These are phyloP conservation scores for Lasioglossum villosulum DNA, from an alignment of 2,888 invertebrate genomes.

Conservation along the genomic window DNA sequence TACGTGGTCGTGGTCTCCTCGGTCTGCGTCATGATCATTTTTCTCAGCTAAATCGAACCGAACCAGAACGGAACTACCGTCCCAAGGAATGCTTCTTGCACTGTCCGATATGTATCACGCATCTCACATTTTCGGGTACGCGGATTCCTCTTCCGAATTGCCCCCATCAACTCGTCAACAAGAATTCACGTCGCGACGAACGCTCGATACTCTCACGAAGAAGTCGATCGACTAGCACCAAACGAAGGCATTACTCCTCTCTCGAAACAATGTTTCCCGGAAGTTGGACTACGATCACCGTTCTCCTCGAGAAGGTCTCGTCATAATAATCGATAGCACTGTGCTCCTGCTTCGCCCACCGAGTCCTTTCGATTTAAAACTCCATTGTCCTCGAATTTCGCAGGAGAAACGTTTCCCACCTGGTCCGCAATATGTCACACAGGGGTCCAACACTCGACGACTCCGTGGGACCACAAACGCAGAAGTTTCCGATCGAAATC, in stretches of 20 bases:
- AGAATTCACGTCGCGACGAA: neutral
- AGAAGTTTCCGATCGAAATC: neutral
- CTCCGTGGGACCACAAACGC: neutral
- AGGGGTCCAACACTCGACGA: neutral
- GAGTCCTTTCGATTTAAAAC: neutral
- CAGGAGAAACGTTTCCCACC: neutral
- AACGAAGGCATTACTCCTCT: neutral
- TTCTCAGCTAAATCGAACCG: neutral
- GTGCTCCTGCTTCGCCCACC: neutral
- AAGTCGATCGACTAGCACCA: neutral
- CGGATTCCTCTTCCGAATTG: neutral
- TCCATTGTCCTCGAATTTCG: neutral
- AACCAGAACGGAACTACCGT: slow-evolving; percentile 18
- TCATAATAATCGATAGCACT: neutral
- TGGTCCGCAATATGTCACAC: neutral
- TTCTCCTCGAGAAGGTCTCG: neutral
- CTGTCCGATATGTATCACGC: slow-evolving; percentile 24
- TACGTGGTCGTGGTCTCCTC: slow-evolving; percentile 63
- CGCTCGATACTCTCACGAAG: neutral
- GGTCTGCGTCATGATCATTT: slow-evolving; percentile 67
- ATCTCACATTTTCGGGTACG: slow-evolving; percentile 47
- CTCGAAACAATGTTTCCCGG: neutral
- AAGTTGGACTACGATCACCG: neutral
- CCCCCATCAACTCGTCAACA: neutral
- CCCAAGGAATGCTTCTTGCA: slow-evolving; percentile 12